Evolutionary conservation across 2,888 invertebrate genomes (phyloP).

Genomic region (Vanessa cardui): DNA sequence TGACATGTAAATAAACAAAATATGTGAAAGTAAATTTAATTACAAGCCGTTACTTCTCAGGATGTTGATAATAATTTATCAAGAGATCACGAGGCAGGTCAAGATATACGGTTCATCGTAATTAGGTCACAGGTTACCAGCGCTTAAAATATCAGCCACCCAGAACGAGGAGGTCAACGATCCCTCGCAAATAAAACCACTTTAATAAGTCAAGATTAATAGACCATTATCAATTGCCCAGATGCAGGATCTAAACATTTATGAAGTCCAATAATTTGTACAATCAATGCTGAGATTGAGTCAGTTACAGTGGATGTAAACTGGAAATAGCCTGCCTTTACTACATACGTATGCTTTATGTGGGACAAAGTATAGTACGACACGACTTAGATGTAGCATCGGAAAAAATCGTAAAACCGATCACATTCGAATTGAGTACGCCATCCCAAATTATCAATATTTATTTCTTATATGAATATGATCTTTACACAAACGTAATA

Average conservation of each 20-base stretch:
- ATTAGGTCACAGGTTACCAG: conserved; percentile 36
- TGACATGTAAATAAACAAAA: background rate
- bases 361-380: conserved; percentile 24
- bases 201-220: conserved; percentile 55
- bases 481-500: too few species aligned
- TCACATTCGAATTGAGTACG: too few species aligned
- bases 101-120: conserved; percentile 26
- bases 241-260: conserved; percentile 47
- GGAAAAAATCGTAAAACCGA: too few species aligned
- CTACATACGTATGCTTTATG: conserved; percentile 4
- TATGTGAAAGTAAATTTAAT: too few species aligned
- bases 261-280: conserved; percentile 31
- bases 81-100: conserved; percentile 23
- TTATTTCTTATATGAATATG: too few species aligned
- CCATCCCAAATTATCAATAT: too few species aligned
- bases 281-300: conserved; percentile 42
- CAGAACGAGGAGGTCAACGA: conserved; percentile 35
- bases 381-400: too few species aligned
- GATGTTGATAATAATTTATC: conserved; percentile 25
- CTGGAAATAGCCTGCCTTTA: conserved; percentile 42
- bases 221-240: conserved; percentile 55
- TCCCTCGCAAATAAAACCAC: conserved; percentile 20
- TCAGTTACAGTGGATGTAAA: conserved; percentile 40
- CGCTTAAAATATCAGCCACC: conserved; percentile 29
- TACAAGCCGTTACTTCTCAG: background rate